Evolutionary conservation across 2,113 vertebrate genomes (phyloP).

Genomic region (Gallinago paraguaiae): DNA sequence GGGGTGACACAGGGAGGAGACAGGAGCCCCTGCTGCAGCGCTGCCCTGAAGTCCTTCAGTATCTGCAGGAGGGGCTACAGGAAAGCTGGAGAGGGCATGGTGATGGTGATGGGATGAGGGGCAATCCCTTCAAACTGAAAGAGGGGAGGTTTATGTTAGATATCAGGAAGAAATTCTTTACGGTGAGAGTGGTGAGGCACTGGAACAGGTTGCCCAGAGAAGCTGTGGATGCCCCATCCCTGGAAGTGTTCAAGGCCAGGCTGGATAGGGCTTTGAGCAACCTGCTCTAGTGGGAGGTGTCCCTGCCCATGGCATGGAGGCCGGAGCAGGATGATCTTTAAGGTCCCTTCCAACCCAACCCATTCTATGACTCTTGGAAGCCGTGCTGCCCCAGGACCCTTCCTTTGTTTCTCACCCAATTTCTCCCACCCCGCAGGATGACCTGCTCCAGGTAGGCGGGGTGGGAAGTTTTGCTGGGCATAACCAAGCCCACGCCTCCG

Average conservation of each 20-base stretch:
- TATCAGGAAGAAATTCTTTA: not conserved
- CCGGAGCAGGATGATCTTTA: not conserved
- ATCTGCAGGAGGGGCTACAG: not conserved
- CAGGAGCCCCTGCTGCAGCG: accelerated
- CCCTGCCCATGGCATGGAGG: not conserved
- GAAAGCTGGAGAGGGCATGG: not conserved
- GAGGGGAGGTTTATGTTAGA: not conserved
- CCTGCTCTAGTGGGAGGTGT: not conserved
- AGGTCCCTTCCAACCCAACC: not conserved
- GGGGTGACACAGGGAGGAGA: accelerated
- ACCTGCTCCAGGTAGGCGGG: accelerated
- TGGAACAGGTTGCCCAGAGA: not conserved
- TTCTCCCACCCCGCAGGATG: accelerated
- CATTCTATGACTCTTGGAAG: not conserved
- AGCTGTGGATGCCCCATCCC: not conserved
- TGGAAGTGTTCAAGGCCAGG: not conserved
- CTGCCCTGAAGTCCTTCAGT: not conserved
- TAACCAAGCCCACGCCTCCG: accelerated
- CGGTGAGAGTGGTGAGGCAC: not conserved
- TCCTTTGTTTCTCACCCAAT: accelerated
- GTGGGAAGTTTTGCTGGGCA: accelerated
- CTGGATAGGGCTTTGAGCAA: not conserved
- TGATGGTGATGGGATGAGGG: not conserved
- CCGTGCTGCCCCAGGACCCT: accelerated
- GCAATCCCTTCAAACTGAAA: not conserved